Base-by-base conservation (phyloP, 2,113 vertebrate genomes). In the Pseudorhombus dupliciocellatus region DNA sequence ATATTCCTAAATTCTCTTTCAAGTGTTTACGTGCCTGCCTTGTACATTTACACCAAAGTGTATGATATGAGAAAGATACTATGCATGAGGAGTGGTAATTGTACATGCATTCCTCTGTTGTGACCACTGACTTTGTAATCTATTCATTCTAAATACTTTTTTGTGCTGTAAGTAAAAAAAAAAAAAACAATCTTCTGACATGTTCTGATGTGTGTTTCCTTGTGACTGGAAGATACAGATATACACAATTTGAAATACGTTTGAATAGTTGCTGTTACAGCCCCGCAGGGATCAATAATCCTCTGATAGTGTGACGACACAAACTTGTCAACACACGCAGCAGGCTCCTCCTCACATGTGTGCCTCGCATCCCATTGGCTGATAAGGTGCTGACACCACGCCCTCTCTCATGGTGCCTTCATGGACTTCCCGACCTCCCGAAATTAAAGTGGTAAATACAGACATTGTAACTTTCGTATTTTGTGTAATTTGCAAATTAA, bases 61-160 rank as follows among this genome's bases (percentile, higher is more conserved):
- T 73, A 42, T 67, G 22, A 69, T 51, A 51, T 66, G 55, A 70
- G 30, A 22, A 24, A 42, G 53, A 75, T 62, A 63, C 73, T 74
- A 70, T 77, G 46, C 73, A 76, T 77, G 70, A 60, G 24, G 65
- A 64, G 73, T 86, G 28, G 73, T 80, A 31, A 78, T 50, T 71
- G 53, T 67, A 85, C 48, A 63, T 79, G 80, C 88, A 90, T 90
- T 90, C 88, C 84, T 90, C 73, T 81, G 60, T 87, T 76, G 51
- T 75, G 75, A 86, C 81, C 77, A 84, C 77, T 80, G 59, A 73
- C 79, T 80, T 79, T 55, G 64, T 66, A 68, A 63, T 73, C 54
- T 56, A 2, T 55, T 67, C 28, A 68, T 75, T 65, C 55, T 77
- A 79, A 81, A 83, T 66, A 40, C 31, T 42, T 79, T 18, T 83